phyloP scores from a whole-genome alignment of 2,888 invertebrate genomes.

The Eretmocerus hayati region DNA sequence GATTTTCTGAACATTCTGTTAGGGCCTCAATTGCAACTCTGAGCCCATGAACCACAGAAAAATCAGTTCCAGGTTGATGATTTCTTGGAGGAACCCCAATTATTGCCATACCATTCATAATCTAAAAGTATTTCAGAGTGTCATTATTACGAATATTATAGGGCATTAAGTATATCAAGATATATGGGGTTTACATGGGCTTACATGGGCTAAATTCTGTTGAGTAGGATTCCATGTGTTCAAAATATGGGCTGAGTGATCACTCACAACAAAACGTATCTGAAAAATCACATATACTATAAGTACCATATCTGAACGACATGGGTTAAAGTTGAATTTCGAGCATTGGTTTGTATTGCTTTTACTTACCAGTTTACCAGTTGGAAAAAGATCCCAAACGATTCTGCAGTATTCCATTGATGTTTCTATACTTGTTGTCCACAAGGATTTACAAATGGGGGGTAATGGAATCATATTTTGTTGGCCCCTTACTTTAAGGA shows the following conservation, averaged over 20 bases:
- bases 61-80: slow-evolving; percentile 56
- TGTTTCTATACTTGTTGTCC: slow-evolving; percentile 95
- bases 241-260: slow-evolving; percentile 74
- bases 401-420: slow-evolving; percentile 94
- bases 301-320: too few species aligned
- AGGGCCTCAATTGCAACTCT: slow-evolving; percentile 80
- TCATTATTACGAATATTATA: too few species aligned
- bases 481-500: slow-evolving; percentile 49
- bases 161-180: too few species aligned
- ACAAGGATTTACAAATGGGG: slow-evolving; percentile 85
- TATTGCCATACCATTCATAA: slow-evolving; percentile 74
- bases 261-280: slow-evolving; percentile 82
- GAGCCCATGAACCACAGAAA: slow-evolving; percentile 74
- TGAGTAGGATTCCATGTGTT: slow-evolving; percentile 79
- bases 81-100: slow-evolving; percentile 69
- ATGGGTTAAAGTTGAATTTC: too few species aligned
- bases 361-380: slow-evolving; percentile 71
- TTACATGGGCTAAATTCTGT: slow-evolving; percentile 81
- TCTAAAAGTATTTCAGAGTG: too few species aligned
- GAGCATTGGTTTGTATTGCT: neutral
- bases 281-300: slow-evolving; percentile 47
- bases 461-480: slow-evolving; percentile 70
- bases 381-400: slow-evolving; percentile 94
- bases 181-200: too few species aligned
- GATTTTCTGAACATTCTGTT: slow-evolving; percentile 72